Conservation (phyloP, 2,113 vertebrate species). For the Pao palembangensis region DNA sequence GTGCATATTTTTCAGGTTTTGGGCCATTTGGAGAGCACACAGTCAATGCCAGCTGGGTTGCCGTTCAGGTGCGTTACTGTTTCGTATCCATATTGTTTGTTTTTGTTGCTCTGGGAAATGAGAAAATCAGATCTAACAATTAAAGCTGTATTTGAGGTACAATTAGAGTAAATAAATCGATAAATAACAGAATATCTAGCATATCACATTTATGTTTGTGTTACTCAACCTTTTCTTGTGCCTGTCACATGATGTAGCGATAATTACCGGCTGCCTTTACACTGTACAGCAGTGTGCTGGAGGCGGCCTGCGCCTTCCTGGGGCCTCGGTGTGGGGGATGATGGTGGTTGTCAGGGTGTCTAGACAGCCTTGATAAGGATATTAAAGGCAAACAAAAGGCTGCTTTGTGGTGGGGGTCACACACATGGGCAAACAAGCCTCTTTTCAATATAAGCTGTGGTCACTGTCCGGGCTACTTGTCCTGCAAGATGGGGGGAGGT, state of each 20-base stretch:
- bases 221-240: not conserved
- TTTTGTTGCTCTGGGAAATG: not conserved
- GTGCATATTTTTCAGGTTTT: constrained; percentile 63
- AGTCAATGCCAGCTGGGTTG: constrained; percentile 78
- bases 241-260: not conserved
- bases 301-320: constrained; percentile 9
- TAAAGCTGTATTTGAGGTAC: not conserved
- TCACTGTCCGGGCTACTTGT: constrained; percentile 42
- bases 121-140: not conserved
- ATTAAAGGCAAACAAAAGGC: constrained; percentile 73
- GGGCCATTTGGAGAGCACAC: constrained; percentile 77
- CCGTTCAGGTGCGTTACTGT: constrained; percentile 71
- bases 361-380: constrained; percentile 76
- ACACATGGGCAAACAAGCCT: constrained; percentile 60
- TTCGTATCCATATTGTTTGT: not conserved
- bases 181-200: not conserved
- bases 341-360: constrained; percentile 71
- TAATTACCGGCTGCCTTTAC: not conserved
- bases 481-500: constrained; percentile 47
- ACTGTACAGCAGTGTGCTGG: not conserved
- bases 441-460: constrained; percentile 52
- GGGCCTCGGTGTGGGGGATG: constrained; percentile 42
- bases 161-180: too few relatives aligned
- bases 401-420: constrained; percentile 58
- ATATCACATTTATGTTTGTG: not conserved